Conservation (phyloP, 2,113 vertebrate species). For the Peromyscus polionotus region DNA sequence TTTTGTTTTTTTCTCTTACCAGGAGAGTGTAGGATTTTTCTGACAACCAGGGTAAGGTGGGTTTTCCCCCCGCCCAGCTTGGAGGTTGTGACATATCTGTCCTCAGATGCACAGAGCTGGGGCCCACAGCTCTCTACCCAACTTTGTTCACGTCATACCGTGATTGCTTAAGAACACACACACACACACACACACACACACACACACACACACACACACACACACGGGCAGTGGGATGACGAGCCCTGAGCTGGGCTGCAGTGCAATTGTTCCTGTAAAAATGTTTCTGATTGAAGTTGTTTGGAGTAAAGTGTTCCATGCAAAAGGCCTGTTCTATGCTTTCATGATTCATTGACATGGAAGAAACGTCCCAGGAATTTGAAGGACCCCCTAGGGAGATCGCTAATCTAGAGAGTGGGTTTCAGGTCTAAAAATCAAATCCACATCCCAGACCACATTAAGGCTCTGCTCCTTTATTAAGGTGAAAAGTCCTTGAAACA, state of each 20-base stretch:
- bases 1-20: background rate
- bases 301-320: rapidly evolving
- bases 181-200: too few species aligned
- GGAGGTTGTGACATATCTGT: rapidly evolving
- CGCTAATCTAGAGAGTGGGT: rapidly evolving
- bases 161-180: background rate
- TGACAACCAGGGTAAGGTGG: background rate
- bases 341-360: background rate
- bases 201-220: too few species aligned
- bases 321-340: background rate
- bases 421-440: background rate
- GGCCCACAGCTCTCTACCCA: too few species aligned
- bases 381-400: background rate
- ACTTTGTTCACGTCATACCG: rapidly evolving
- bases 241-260: background rate
- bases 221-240: rapidly evolving
- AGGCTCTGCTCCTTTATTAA: rapidly evolving
- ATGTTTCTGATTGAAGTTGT: rapidly evolving
- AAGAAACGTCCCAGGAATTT: background rate
- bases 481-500: too few species aligned
- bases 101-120: rapidly evolving
- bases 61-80: rapidly evolving
- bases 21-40: background rate
- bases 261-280: rapidly evolving
- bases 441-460: rapidly evolving